Evolutionary conservation across 2,888 invertebrate genomes (phyloP).

Genomic region (Eupithecia abbreviata): DNA sequence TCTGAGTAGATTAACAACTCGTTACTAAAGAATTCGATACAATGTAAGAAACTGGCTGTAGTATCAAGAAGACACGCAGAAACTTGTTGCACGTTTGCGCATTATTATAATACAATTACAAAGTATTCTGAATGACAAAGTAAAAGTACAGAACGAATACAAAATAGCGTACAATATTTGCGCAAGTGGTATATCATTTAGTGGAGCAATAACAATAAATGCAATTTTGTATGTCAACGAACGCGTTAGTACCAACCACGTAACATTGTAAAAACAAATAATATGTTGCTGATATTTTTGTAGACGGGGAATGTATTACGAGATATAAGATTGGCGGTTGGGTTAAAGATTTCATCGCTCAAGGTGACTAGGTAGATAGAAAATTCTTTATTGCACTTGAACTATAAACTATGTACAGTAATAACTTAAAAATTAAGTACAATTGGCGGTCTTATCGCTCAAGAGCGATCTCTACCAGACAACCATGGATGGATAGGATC

Average conservation of each 20-base stretch:
- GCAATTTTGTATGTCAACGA: constrained; percentile 58
- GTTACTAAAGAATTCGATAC: constrained; percentile 3
- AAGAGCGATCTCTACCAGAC: too few relatives aligned
- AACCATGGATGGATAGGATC: too few relatives aligned
- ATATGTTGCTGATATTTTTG: not conserved
- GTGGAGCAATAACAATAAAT: constrained; percentile 49
- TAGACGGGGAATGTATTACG: not conserved
- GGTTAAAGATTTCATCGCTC: not conserved
- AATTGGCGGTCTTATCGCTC: too few relatives aligned
- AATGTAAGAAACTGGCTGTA: constrained; percentile 2
- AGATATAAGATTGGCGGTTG: not conserved
- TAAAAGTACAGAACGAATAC: not conserved
- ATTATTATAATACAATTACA: not conserved
- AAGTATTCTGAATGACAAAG: not conserved
- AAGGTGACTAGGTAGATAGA: not conserved
- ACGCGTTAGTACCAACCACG: constrained; percentile 43
- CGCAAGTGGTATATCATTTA: constrained; percentile 42
- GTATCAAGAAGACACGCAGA: not conserved
- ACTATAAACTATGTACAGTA: too few relatives aligned
- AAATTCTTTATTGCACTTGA: too few relatives aligned
- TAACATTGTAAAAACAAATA: constrained; percentile 38
- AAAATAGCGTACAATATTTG: constrained; percentile 25
- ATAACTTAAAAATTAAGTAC: too few relatives aligned
- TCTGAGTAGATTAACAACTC: not conserved
- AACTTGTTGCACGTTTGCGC: not conserved